Evolutionary conservation across 2,888 invertebrate genomes (phyloP).

Genomic region (Punctoribates punctum): DNA sequence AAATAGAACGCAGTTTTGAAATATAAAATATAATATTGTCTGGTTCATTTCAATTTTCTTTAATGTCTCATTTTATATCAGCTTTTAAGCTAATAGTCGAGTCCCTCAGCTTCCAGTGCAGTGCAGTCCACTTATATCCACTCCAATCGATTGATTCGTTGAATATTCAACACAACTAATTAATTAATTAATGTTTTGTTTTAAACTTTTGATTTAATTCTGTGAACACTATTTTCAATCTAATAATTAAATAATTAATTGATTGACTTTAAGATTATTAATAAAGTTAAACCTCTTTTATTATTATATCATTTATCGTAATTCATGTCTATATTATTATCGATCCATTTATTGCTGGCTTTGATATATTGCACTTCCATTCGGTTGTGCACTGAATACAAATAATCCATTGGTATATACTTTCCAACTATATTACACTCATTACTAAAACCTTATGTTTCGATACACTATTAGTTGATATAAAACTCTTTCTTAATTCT

Average conservation of each 20-base stretch:
- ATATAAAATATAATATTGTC: constrained; percentile 9
- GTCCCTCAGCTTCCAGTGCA: background rate
- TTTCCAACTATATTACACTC: background rate
- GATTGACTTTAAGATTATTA: background rate
- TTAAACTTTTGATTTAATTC: too few species aligned
- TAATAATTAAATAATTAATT: background rate
- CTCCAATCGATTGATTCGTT: background rate
- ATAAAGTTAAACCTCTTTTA: background rate
- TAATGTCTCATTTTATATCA: background rate
- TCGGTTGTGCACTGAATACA: background rate
- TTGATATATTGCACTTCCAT: background rate
- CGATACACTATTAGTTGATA: too few species aligned
- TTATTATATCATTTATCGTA: background rate
- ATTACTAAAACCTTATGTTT: background rate
- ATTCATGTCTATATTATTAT: constrained; percentile 19
- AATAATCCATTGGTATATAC: background rate
- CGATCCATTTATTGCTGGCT: background rate
- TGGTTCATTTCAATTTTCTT: background rate
- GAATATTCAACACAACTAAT: background rate
- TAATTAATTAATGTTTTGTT: constrained; percentile 15
- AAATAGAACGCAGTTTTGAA: background rate
- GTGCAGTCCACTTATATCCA: background rate
- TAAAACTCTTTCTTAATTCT: too few species aligned
- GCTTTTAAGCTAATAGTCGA: background rate
- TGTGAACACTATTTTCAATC: background rate